Conservation (phyloP, 2,888 invertebrate species). For the Thecocarcelia acutangulata region DNA sequence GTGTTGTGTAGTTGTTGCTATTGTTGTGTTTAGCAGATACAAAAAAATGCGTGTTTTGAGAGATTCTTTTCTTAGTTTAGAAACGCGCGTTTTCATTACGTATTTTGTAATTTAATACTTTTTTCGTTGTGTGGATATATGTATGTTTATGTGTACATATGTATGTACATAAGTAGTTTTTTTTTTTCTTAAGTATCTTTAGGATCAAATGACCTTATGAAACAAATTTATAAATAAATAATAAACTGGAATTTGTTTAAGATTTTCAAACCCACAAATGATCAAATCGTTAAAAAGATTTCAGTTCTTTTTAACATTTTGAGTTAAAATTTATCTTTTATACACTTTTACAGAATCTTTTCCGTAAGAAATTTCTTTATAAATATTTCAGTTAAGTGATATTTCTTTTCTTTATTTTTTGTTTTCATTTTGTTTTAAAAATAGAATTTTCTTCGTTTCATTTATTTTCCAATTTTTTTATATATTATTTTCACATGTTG, state of each 20-base stretch:
- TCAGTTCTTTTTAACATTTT: neutral
- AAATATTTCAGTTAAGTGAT: constrained; percentile 21
- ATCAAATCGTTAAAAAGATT: constrained; percentile 8
- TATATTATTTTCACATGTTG: constrained; percentile 45
- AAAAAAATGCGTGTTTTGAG: constrained; percentile 73
- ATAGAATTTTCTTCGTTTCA: constrained; percentile 55
- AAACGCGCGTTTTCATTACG: constrained; percentile 69
- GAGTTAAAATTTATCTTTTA: constrained; percentile 16
- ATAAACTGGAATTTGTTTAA: constrained; percentile 51
- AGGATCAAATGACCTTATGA: constrained; percentile 75
- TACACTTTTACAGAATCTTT: constrained; percentile 31
- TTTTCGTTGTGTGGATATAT: constrained; percentile 63
- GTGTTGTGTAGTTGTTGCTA: constrained; percentile 52
- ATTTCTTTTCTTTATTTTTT: constrained; percentile 41
- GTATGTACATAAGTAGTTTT: no score
- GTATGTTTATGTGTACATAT: neutral
- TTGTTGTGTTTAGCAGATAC: constrained; percentile 37
- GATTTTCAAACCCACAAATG: no score
- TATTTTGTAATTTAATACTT: constrained; percentile 79
- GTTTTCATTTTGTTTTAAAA: constrained; percentile 59
- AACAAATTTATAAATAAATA: constrained; percentile 60
- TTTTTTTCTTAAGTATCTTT: constrained; percentile 50
- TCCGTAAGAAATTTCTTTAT: constrained; percentile 25
- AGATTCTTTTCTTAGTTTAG: constrained; percentile 49
- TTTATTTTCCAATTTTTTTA: constrained; percentile 52